A percentile compares a stretch with the other conserved stretches of the same genome.
These are phyloP conservation scores for Myrmophylax atrothorax DNA, from an alignment of 2,113 vertebrate species.

Conservation along the genomic window DNA sequence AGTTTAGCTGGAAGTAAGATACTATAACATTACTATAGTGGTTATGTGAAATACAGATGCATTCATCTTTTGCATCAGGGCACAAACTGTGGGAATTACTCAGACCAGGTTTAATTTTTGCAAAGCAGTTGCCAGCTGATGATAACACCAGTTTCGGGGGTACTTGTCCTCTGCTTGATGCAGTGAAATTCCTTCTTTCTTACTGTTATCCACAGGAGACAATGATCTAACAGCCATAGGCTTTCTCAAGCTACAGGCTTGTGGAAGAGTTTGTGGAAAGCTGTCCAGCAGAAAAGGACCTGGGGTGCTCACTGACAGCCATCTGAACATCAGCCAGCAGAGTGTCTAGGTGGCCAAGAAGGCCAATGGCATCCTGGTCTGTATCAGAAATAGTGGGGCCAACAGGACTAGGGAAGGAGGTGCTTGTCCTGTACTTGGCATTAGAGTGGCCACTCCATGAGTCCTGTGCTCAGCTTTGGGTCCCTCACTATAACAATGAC, in stretches of 20 bases:
- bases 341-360: not conserved
- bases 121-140: not conserved
- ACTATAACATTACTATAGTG: not conserved
- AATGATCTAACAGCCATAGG: not conserved
- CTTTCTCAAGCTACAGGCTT: not conserved
- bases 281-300: not conserved
- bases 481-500: too few relatives aligned
- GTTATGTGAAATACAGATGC: not conserved
- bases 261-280: not conserved
- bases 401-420: not conserved
- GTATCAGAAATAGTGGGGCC: not conserved
- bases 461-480: not conserved
- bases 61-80: not conserved
- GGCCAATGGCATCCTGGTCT: not conserved
- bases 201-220: not conserved
- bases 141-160: not conserved
- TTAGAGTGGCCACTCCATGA: not conserved
- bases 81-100: not conserved
- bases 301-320: not conserved
- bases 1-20: not conserved
- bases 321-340: not conserved
- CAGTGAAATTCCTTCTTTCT: not conserved
- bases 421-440: not conserved
- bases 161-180: not conserved
- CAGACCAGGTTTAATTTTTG: not conserved